Percentiles rank a stretch among this genome's conserved stretches.
These are phyloP conservation scores for Drosophila kanapiae DNA, from an alignment of 1,140 invertebrate genomes.

Conservation along the genomic window DNA sequence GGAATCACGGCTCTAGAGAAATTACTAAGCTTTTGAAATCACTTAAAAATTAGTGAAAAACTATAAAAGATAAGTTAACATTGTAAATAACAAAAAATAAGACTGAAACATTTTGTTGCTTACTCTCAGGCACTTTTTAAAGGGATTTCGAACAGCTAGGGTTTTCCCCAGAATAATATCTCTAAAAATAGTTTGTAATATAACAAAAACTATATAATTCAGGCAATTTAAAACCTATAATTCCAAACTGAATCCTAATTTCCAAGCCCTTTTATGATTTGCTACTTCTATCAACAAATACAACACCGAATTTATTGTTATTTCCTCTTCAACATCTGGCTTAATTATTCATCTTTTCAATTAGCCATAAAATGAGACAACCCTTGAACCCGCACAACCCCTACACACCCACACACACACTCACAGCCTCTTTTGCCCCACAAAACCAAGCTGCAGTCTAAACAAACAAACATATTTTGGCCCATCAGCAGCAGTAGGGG, in stretches of 20 bases:
- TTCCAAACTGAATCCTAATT: not conserved
- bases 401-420: not conserved
- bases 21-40: not conserved
- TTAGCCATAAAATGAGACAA: conserved; percentile 16
- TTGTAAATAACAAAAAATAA: not conserved
- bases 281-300: not conserved
- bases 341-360: conserved; percentile 16
- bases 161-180: not conserved
- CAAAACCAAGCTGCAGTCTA: conserved; percentile 28
- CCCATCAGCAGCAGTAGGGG: conserved; percentile 14
- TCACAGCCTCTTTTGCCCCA: not conserved
- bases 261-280: not conserved
- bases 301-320: not conserved
- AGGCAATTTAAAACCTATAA: no score
- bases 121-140: not conserved
- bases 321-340: not conserved
- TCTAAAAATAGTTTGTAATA: not conserved
- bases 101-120: not conserved
- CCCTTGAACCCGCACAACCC: conserved; percentile 28
- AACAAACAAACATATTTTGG: conserved; percentile 63
- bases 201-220: not conserved
- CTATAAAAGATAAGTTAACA: not conserved
- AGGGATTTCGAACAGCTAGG: not conserved
- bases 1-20: no score
- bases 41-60: not conserved